phyloP scores from a whole-genome alignment of 2,113 vertebrate genomes.

The Antechinus flavipes region DNA sequence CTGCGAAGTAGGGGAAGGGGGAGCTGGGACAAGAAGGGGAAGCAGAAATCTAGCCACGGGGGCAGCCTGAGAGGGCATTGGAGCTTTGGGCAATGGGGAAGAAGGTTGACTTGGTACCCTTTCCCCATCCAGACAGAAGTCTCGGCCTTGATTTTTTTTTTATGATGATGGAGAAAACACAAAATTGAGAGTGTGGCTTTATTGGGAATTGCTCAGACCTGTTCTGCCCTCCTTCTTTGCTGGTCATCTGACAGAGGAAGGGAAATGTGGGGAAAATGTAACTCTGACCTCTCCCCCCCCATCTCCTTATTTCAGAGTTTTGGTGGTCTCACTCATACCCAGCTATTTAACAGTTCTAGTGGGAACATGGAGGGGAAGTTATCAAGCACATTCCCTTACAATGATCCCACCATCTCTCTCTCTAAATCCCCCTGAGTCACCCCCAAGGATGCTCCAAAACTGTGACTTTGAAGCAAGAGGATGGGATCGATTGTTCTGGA shows the following conservation, averaged over 20 bases:
- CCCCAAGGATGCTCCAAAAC: background rate
- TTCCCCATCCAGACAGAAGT: background rate
- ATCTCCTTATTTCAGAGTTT: background rate
- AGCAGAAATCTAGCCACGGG: conserved; percentile 22
- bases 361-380: background rate
- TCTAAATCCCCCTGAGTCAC: conserved; percentile 3
- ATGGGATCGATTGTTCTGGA: background rate
- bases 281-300: background rate
- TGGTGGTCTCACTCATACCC: background rate
- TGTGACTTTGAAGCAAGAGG: background rate
- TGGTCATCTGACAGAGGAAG: background rate
- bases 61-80: conserved; percentile 46
- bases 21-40: conserved; percentile 41
- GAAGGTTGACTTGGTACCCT: background rate
- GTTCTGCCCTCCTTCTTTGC: background rate
- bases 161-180: background rate
- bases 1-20: conserved; percentile 54
- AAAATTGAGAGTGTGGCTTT: background rate
- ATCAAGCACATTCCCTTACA: background rate
- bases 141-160: background rate
- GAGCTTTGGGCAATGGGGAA: background rate
- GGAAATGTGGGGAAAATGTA: background rate
- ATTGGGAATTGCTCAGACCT: background rate
- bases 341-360: background rate
- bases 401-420: background rate